Conservation (phyloP, 2,888 invertebrate species). For the Linnaemya tessellans region DNA sequence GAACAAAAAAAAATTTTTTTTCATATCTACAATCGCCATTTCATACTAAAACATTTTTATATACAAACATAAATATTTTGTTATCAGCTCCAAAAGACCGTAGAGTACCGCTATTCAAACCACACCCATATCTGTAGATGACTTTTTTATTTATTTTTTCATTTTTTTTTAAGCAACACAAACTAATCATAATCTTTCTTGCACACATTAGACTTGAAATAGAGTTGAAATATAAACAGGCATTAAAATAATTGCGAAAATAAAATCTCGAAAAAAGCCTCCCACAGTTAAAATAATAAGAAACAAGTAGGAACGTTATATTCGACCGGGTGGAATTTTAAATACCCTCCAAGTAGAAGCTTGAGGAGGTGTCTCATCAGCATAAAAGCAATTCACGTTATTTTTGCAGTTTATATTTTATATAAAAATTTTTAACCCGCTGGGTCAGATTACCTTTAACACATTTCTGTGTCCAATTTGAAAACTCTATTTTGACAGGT, state of each 20-base stretch:
- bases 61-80: not conserved
- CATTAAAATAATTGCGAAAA: not conserved
- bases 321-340: too few species aligned
- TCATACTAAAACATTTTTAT: not conserved
- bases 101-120: not conserved
- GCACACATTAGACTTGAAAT: not conserved
- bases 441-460: too few species aligned
- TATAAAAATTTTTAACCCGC: too few species aligned
- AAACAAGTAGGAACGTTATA: too few species aligned
- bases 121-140: slow-evolving; percentile 39
- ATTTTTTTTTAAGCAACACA: not conserved
- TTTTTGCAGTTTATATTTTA: too few species aligned
- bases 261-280: not conserved
- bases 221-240: not conserved
- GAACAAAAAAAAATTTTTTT: not conserved
- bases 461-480: too few species aligned
- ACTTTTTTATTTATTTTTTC: too few species aligned
- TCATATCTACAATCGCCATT: not conserved
- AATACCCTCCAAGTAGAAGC: too few species aligned
- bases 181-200: slow-evolving; percentile 15
- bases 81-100: slow-evolving; percentile 46
- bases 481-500: too few species aligned
- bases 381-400: too few species aligned
- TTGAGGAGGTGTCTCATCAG: too few species aligned
- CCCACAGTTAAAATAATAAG: slow-evolving; percentile 22